Evolutionary conservation across 2,797 vertebrate species (phyloP), one percentile per base, ranked within the genome.

Genomic region (Tympanoctomys barrerae): DNA sequence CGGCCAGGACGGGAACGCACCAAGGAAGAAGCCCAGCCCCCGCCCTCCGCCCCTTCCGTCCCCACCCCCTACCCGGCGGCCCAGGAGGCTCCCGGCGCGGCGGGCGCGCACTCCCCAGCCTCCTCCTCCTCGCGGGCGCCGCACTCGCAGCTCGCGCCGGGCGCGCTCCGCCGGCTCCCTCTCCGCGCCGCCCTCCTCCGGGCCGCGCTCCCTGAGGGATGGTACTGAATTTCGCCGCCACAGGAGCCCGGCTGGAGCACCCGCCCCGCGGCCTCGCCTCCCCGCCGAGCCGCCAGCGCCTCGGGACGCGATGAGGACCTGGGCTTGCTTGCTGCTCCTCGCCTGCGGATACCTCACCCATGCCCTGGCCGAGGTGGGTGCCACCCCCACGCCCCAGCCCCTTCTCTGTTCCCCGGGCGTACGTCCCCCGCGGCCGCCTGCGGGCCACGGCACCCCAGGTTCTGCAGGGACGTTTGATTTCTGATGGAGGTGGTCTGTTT

Each of bases 271-370:
- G 98, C 97, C 97, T 99, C 98, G 99, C 99, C 98, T 98, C 98
- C 97, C 97, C 97, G 97, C 98, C 98, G 97, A 98, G 98, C 98
- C 98, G 97, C 98, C 97, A 98, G 98, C 96, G 98, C 98, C 99
- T 98, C 98, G 98, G 99, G 99, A 98, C 99, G 99, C 99, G 99
- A 99, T 99, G 99, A 99, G 99, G 99, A 99, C 99, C 99, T 98
- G 99, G 98, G 98, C 99, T 98, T 99, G 98, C 98, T 93, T 98
- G 92, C 99, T 98, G 98, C 99, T 99, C 97, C 98, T 99, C 98
- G 98, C 99, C 98, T 99, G 99, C 98, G 99, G 99, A 98, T 99
- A 99, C 99, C 99, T 99, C 98, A 98, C 99, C 98, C 98, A 99
- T 97, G 99, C 98, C 98, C 97, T 98, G 97, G 99, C 99, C 98